Percentiles rank a stretch among this genome's conserved stretches.
Evolutionary conservation across 1,140 invertebrate genomes (phyloP).

Genomic region (Scaptomyza pallida): DNA sequence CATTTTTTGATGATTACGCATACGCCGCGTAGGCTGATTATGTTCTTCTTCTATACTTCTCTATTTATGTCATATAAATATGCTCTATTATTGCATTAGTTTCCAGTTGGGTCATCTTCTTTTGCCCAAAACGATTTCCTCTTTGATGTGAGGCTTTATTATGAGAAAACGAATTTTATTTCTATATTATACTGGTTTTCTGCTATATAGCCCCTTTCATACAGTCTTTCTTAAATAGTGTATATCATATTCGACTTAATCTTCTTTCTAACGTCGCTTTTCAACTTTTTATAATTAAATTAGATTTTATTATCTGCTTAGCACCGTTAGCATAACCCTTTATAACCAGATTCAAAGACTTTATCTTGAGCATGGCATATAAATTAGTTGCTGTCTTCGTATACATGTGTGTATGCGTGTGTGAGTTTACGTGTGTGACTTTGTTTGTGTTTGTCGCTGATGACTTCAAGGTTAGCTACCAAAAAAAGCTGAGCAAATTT

Average conservation of each 20-base stretch:
- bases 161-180: too few relatives aligned
- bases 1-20: conserved; percentile 63
- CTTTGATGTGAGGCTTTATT: too few relatives aligned
- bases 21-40: conserved; percentile 50
- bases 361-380: conserved; percentile 20
- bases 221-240: not conserved
- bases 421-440: not conserved
- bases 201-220: too few relatives aligned
- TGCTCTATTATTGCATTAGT: conserved; percentile 21
- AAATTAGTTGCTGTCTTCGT: not conserved
- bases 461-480: conserved; percentile 61
- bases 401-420: not conserved
- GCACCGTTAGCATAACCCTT: conserved; percentile 51
- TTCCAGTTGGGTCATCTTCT: conserved; percentile 9
- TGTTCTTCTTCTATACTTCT: conserved; percentile 12
- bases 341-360: conserved; percentile 28
- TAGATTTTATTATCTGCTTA: conserved; percentile 51
- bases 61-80: conserved; percentile 10
- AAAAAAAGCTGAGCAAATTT: conserved; percentile 67
- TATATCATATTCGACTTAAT: conserved; percentile 4
- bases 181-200: too few relatives aligned
- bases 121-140: conserved; percentile 1
- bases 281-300: conserved; percentile 44
- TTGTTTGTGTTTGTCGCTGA: conserved; percentile 51
- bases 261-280: not conserved